Evolutionary conservation across 2,888 invertebrate species (phyloP), one percentile per base, ranked within the genome.

Genomic region (Athetis lepigone): DNA sequence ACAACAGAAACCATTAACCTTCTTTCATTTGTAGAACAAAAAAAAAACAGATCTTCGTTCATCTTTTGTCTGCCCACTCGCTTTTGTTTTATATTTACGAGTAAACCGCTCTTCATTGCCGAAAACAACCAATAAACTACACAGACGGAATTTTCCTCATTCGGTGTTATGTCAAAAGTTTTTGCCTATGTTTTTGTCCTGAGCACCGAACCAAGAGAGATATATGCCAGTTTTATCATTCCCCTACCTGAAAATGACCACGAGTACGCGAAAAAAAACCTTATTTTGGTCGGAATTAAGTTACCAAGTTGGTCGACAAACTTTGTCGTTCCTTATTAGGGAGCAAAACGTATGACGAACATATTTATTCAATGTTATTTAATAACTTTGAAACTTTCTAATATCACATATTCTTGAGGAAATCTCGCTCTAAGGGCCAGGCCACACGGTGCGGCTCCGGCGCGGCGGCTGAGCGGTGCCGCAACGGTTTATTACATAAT

Each of bases 181-280:
- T 88, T 87, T 83, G 81, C 78, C 79, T 80, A 79, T 88, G 88
- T 90, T 90, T 90, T 90, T 87, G 81, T 77, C 61, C 80, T 56
- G 69, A 76, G 79, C 86, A 88, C 75, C 73, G 86, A 81, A 82
- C 81, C 86, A 82, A 37, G 70, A 82, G 86, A 86, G 85, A 89
- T 87, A 88, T 87, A 81, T 70, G 43, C 75, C 76, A 65, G 65
- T 80, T 80, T 80, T 71, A 64, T 78, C 69, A 78, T 57, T 73
- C 63, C 67, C 67, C 74, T 77, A 88, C 88, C 88, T 90, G 87
- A 75, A 81, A 75, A 83, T 88, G 84, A 85, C 87, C 87, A 82
- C 73, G 60, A 81, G 81, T 62, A 79, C 78, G 73, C 61, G n/a
- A 69, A 71, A 77, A 79, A 82, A 85, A 80, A 75, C 72, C 81